Conservation (phyloP, 2,797 vertebrate genomes). For the Anguilla marmorata region DNA sequence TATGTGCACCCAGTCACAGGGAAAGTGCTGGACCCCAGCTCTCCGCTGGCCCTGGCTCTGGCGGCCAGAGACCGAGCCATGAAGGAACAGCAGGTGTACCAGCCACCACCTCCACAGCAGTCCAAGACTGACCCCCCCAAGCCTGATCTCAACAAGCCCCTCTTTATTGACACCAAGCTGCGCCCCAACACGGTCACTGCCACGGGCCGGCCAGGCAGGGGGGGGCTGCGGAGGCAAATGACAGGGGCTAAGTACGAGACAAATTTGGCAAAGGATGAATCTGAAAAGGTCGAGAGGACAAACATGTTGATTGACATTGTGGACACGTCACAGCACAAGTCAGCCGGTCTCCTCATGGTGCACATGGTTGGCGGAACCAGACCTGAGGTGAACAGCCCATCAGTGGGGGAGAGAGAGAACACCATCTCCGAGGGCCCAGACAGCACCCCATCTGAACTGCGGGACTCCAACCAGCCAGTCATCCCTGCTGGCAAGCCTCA, state of each 20-base stretch:
- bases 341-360: slow-evolving; percentile 91
- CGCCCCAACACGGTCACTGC: slow-evolving; percentile 77
- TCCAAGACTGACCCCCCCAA: slow-evolving; percentile 69
- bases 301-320: slow-evolving; percentile 77
- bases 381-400: slow-evolving; percentile 65
- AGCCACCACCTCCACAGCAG: slow-evolving; percentile 56
- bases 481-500: slow-evolving; percentile 62
- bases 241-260: slow-evolving; percentile 87
- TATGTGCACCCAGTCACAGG: slow-evolving; percentile 91
- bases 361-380: slow-evolving; percentile 78
- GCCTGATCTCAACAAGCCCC: slow-evolving; percentile 92
- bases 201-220: slow-evolving; percentile 73
- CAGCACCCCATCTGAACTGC: slow-evolving; percentile 64
- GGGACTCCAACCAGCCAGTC: slow-evolving; percentile 70
- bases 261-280: slow-evolving; percentile 72
- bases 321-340: slow-evolving; percentile 84
- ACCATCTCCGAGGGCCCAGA: slow-evolving; percentile 59
- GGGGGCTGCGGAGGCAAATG: slow-evolving; percentile 81
- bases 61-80: slow-evolving; percentile 90
- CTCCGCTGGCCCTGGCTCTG: slow-evolving; percentile 87
- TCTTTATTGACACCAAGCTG: slow-evolving; percentile 95
- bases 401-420: slow-evolving; percentile 61
- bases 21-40: slow-evolving; percentile 87
- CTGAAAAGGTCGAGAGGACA: slow-evolving; percentile 81
- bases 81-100: slow-evolving; percentile 80